Evolutionary conservation across 2,888 invertebrate species (phyloP).

Genomic region (Steinernema scapterisci): DNA sequence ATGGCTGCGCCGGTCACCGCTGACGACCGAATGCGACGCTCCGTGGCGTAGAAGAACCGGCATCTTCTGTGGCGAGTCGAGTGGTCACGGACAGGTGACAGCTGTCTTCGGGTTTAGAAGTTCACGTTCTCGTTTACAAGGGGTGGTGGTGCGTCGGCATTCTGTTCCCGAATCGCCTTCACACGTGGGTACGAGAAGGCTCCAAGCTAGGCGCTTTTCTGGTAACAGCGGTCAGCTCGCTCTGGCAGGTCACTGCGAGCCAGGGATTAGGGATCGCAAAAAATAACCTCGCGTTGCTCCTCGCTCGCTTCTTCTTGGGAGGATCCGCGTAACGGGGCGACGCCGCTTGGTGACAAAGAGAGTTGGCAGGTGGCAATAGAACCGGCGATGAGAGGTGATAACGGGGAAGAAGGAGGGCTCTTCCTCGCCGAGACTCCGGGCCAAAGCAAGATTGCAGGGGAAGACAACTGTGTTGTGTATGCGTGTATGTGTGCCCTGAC

Average conservation of each 20-base stretch:
- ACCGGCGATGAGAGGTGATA: background rate
- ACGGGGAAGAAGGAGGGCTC: constrained; percentile 8
- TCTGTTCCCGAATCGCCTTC: background rate
- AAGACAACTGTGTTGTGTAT: constrained; percentile 31
- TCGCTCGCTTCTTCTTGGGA: background rate
- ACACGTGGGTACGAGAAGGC: background rate
- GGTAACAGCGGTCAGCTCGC: background rate
- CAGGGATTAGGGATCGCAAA: background rate
- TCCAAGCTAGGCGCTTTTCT: background rate
- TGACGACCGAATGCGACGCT: constrained; percentile 1
- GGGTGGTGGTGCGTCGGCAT: constrained; percentile 25
- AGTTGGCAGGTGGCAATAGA: constrained; percentile 10
- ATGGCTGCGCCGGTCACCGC: background rate
- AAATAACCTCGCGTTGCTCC: background rate
- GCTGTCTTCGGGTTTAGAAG: background rate
- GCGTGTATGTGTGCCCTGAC: constrained; percentile 29
- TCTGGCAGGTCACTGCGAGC: background rate
- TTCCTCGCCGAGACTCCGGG: constrained; percentile 2
- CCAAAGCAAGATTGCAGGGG: constrained; percentile 2
- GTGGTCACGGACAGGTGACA: background rate
- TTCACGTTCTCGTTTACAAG: constrained; percentile 1
- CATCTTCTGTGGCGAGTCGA: background rate
- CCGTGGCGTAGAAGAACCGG: constrained; percentile 21
- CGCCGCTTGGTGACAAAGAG: background rate
- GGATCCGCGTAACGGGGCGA: background rate